A percentile compares a stretch with the other conserved stretches of the same genome.
phyloP scores from a whole-genome alignment of 1,140 invertebrate species.

The Theocolax elegans region DNA sequence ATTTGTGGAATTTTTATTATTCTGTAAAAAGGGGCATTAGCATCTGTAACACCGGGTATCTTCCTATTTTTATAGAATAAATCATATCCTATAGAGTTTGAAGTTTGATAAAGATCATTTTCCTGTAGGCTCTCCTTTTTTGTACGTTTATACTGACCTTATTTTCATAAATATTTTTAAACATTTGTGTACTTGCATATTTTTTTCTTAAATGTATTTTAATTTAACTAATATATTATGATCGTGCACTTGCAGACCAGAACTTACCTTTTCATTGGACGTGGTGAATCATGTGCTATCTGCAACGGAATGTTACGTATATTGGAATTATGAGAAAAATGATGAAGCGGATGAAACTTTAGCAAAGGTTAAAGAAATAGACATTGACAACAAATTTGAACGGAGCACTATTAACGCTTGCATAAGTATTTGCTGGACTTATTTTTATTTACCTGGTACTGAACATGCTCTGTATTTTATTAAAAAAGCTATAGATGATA shows the following conservation, averaged over 20 bases:
- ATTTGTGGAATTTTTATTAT: too few species aligned
- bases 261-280: background rate
- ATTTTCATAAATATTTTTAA: too few species aligned
- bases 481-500: background rate
- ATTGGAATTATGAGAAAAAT: background rate
- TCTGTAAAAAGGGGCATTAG: too few species aligned
- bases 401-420: background rate
- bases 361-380: background rate
- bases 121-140: too few species aligned
- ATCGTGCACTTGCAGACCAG: background rate
- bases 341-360: background rate
- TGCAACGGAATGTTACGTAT: background rate
- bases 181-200: too few species aligned
- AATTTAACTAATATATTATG: too few species aligned
- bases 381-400: background rate
- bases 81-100: too few species aligned
- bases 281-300: background rate
- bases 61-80: too few species aligned
- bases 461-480: background rate
- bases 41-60: too few species aligned
- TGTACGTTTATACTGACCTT: too few species aligned
- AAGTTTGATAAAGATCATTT: too few species aligned
- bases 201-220: too few species aligned
- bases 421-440: background rate
- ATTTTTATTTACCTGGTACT: background rate